phyloP scores from a whole-genome alignment of 2,888 invertebrate genomes.

The Morinoia aosen region DNA sequence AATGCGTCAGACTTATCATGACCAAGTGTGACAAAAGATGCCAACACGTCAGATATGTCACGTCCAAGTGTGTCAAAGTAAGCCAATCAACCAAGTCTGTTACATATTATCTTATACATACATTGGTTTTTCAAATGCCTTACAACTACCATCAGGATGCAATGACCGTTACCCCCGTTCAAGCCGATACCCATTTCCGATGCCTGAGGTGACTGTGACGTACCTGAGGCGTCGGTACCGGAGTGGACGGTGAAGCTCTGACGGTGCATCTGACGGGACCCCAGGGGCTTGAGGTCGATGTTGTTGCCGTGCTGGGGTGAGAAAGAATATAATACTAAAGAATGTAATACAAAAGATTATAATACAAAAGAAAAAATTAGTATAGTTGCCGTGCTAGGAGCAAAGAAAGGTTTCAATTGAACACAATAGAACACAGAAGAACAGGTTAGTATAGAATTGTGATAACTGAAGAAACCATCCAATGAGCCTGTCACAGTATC shows the following conservation, averaged over 20 bases:
- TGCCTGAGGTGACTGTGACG: not conserved
- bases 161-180: no score
- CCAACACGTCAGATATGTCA: not conserved
- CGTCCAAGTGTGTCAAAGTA: not conserved
- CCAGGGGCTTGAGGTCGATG: conserved; percentile 95
- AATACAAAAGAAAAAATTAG: not conserved
- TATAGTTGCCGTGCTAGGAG: no score
- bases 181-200: no score
- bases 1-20: not conserved
- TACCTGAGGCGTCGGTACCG: conserved; percentile 90
- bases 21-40: not conserved
- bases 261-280: conserved; percentile 93
- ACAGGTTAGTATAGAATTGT: no score
- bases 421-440: no score
- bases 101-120: no score
- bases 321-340: not conserved
- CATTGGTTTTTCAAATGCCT: no score
- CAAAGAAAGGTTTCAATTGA: no score
- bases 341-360: conserved; percentile 62
- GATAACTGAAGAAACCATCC: not conserved
- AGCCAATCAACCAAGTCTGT: no score
- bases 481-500: not conserved
- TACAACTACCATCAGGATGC: no score
- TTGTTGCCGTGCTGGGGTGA: conserved; percentile 91
- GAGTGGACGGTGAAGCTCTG: conserved; percentile 98